A percentile compares a stretch with the other conserved stretches of the same genome.
phyloP scores from a whole-genome alignment of 2,113 vertebrate genomes.

The Sula dactylatra region DNA sequence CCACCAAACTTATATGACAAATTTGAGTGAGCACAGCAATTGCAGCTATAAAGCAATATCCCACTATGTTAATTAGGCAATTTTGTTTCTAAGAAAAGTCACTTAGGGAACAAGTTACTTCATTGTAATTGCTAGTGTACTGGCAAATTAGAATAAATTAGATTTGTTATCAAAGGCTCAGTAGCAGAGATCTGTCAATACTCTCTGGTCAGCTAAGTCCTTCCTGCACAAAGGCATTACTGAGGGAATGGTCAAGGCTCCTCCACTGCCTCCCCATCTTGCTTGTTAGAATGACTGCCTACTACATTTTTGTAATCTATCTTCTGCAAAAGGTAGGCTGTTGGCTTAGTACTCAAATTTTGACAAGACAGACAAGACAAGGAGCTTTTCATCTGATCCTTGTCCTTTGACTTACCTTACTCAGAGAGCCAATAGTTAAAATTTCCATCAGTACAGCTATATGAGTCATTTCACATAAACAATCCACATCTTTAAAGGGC shows the following conservation, averaged over 20 bases:
- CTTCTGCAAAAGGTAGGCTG: not conserved
- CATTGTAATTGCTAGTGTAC: not conserved
- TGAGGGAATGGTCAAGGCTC: not conserved
- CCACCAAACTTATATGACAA: not conserved
- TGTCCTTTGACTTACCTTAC: not conserved
- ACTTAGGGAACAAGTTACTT: not conserved
- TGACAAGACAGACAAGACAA: not conserved
- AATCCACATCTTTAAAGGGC: not conserved
- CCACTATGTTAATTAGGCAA: not conserved
- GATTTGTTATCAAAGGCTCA: not conserved
- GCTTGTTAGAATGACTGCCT: not conserved
- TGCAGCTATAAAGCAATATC: not conserved
- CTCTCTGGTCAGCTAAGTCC: not conserved
- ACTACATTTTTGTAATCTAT: not conserved
- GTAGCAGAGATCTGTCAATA: not conserved
- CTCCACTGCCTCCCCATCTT: not conserved
- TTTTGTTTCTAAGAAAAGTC: conserved; percentile 16
- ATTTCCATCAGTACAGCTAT: not conserved
- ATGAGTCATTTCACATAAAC: conserved; percentile 9
- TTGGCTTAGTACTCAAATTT: not conserved
- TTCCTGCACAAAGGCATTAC: not conserved
- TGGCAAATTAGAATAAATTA: not conserved
- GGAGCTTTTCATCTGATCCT: not conserved
- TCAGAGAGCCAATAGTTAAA: not conserved
- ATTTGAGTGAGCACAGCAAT: not conserved